Evolutionary conservation across 2,797 vertebrate species (phyloP).

Genomic region (Danio kyathit): DNA sequence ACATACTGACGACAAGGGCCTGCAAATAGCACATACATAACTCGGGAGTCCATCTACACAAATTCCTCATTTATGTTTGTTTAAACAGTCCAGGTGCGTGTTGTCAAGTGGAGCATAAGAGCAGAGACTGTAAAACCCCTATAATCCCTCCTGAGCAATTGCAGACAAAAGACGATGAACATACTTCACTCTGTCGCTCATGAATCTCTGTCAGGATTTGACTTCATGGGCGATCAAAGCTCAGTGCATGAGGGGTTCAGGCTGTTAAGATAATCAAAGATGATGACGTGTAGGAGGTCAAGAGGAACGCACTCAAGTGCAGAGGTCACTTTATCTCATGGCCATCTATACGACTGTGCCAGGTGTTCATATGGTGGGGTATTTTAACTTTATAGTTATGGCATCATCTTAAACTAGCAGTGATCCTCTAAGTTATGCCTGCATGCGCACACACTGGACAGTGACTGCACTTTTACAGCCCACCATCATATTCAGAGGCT

Average conservation of each 20-base stretch:
- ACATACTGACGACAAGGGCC: not conserved
- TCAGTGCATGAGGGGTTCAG: constrained; percentile 47
- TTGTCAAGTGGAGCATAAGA: constrained; percentile 41
- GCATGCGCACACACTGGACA: constrained; percentile 49
- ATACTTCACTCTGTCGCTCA: constrained; percentile 60
- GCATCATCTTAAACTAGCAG: constrained; percentile 60
- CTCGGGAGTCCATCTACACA: constrained; percentile 40
- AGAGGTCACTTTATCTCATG: constrained; percentile 66
- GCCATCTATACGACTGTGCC: constrained; percentile 62
- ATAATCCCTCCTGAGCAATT: constrained; percentile 54
- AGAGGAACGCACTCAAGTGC: constrained; percentile 61
- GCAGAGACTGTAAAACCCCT: constrained; percentile 43
- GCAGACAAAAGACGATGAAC: constrained; percentile 47
- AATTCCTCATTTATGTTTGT: constrained; percentile 47
- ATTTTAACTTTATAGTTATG: constrained; percentile 57
- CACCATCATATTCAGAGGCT: constrained; percentile 73
- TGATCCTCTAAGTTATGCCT: constrained; percentile 42
- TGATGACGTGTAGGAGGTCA: constrained; percentile 57
- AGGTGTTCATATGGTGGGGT: constrained; percentile 65
- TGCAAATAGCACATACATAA: constrained; percentile 42
- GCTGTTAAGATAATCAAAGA: constrained; percentile 61
- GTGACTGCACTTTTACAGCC: constrained; percentile 60
- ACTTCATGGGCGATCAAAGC: constrained; percentile 44
- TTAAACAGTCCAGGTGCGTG: constrained; percentile 53
- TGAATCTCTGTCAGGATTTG: constrained; percentile 66